Base-by-base conservation (phyloP, 2,888 invertebrate genomes). In the Gari tellinella region DNA sequence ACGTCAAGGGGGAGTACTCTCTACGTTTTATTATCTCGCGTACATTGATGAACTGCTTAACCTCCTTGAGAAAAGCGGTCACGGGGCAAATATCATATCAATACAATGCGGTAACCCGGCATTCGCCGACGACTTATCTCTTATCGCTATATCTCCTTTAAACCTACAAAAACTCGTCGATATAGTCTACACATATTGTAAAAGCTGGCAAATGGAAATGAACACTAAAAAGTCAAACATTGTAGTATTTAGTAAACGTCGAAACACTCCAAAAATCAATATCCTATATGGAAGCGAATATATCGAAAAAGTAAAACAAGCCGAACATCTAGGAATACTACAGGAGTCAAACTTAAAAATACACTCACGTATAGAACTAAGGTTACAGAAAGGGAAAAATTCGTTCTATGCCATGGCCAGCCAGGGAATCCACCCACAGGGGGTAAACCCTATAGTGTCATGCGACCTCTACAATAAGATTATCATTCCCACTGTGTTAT, bases 1-100 rank as follows among this genome's bases (percentile, higher is more conserved):
- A 15, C 43, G 53, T n/a, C 63, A 63, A 23, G 53, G 63, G 3
- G 63, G 63, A 21, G 63, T 63, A 14, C 17, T 43, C 4, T 63
- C 63, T 15, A 53, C 55, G 1, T 46, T 63, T 4, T 46, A 37
- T 37, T 64, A 64, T 15, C 55, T 56, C 7, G 48, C 46, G 15
- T 64, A 49, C 31, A 41, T 56, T 12, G 26, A 56, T 23, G 64
- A 56, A 12, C 38, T 53, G 8, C 19, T 64, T 26, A 3, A 46
- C n/a, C 21, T 45, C n/a, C 43, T 64, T 31, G 31, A 64, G 19
- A 19, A 40, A 5, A 31, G 31, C 3, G 21, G n/a, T 37, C 19
- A 26, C 17, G 40, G 60, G n/a, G 12, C 31, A 31, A 31, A 19
- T 15, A 31, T 19, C 3, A 38, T 53, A 12, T 38, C 31, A 17